Percentiles rank a stretch among this genome's conserved stretches.
These are phyloP conservation scores for Eristalis intricaria DNA, from an alignment of 2,888 invertebrate species.

Conservation along the genomic window DNA sequence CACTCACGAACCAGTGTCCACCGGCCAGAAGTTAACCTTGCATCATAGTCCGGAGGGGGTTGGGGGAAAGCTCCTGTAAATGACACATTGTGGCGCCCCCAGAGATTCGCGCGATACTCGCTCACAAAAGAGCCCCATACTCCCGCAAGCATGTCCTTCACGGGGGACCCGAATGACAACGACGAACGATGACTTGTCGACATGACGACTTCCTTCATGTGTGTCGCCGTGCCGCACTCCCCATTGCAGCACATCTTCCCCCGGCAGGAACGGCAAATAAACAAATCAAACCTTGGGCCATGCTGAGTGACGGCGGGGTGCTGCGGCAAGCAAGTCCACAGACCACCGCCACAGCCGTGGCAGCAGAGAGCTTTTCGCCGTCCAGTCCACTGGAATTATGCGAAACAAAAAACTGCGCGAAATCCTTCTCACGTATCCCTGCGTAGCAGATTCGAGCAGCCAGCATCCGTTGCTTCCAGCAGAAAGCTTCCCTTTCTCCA, in stretches of 20 bases:
- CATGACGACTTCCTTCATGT: slow-evolving; percentile 26
- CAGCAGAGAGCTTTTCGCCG: slow-evolving; percentile 26
- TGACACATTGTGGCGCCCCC: neutral
- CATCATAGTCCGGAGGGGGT: neutral
- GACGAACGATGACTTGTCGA: slow-evolving; percentile 41
- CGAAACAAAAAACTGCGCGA: slow-evolving; percentile 55
- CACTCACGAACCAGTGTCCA: slow-evolving; percentile 9
- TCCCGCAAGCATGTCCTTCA: slow-evolving; percentile 9
- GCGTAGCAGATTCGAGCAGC: slow-evolving; percentile 30
- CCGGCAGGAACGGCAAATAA: slow-evolving; percentile 31
- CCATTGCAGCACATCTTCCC: slow-evolving; percentile 1
- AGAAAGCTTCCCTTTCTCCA: slow-evolving; percentile 47
- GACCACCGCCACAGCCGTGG: neutral
- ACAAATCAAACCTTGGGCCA: slow-evolving; percentile 50
- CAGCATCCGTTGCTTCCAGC: slow-evolving; percentile 53
- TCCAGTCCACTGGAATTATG: slow-evolving; percentile 32
- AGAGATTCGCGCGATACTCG: neutral
- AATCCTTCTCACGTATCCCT: slow-evolving; percentile 39
- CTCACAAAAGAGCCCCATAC: neutral
- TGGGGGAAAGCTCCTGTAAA: neutral
- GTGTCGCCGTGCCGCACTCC: neutral
- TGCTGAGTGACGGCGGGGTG: slow-evolving; percentile 38
- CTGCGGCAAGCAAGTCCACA: slow-evolving; percentile 11
- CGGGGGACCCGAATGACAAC: neutral
- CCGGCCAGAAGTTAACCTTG: slow-evolving; percentile 22